Base-by-base conservation (phyloP, 2,888 invertebrate genomes). In the Melanargia galathea region DNA sequence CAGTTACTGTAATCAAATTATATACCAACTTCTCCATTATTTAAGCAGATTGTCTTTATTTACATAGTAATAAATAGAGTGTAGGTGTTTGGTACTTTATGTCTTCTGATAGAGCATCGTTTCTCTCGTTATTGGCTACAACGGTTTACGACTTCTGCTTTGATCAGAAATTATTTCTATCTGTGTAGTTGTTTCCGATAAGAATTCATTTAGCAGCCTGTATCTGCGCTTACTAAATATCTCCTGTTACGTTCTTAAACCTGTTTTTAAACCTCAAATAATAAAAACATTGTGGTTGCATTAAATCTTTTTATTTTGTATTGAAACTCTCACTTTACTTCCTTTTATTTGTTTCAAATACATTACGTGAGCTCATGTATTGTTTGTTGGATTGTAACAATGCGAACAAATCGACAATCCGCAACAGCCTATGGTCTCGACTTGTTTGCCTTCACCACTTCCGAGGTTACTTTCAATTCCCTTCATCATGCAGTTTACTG, bases 401-500 rank as follows among this genome's bases (percentile, higher is more conserved):
- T 57, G 52, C 38, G 20, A 52, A 62, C 48, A 62, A 58, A 57
- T 54, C 48, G 64, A 54, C 62, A 62, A 64, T 58, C 62, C 46
- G 22, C 64, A 64, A 58, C 64, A 64, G 54, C 62, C 62, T 62
- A 54, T 62, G 64, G 62, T 62, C 64, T 62, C 58, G 64, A 64
- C 62, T 64, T 52, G 64, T 48, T 64, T 35, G 61, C 61, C 62
- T 64, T 62, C 62, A 64, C 48, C 54, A 51, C 54, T 62, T 62
- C 62, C 48, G 58, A 62, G 58, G 62, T 46, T 58, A 64, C 64
- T 64, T 62, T 62, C 64, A 61, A 67, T 63, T 65, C 57, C 57
- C 60, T 62, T 65, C 68, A 55, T 60, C 68, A 75, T 76, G 52
- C 57, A 62, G 80, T 81, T 70, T 33, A 30, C 22, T 22, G 11